Percentiles rank a stretch among this genome's conserved stretches.
These are phyloP conservation scores for Eilema depressum DNA, from an alignment of 2,888 invertebrate species.

Conservation along the genomic window DNA sequence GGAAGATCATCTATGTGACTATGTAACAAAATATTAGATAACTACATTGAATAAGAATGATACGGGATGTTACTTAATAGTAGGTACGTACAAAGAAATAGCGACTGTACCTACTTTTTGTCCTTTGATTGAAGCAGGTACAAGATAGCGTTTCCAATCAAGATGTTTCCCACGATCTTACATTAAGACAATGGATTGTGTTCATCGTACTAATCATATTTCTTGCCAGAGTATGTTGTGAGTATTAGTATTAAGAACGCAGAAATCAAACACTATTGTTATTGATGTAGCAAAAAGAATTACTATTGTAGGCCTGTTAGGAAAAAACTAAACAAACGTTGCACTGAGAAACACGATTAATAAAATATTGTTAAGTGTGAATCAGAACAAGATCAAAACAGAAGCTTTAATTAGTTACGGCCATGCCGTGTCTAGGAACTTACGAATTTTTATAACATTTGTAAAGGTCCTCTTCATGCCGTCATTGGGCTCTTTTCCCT, in stretches of 20 bases:
- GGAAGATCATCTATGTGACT: not conserved
- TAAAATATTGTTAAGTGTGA: not conserved
- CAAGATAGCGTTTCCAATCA: slow-evolving; percentile 24
- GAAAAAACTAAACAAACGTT: slow-evolving; percentile 16
- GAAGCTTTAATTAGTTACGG: not conserved
- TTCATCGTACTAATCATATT: slow-evolving; percentile 19
- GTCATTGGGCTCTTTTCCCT: slow-evolving; percentile 54
- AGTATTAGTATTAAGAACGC: slow-evolving; percentile 21
- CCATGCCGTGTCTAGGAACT: slow-evolving; percentile 53
- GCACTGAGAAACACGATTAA: not conserved
- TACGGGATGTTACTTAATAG: not conserved
- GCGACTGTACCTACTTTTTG: not conserved
- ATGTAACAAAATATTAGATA: not conserved
- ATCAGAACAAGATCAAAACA: not conserved
- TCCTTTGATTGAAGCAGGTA: not conserved
- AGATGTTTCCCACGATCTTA: slow-evolving; percentile 43
- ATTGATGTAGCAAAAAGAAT: slow-evolving; percentile 15
- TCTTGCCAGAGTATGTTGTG: slow-evolving; percentile 20
- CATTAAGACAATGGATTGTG: slow-evolving; percentile 28
- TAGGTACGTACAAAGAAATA: too few relatives aligned
- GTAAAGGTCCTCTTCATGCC: slow-evolving; percentile 62
- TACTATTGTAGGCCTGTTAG: slow-evolving; percentile 6
- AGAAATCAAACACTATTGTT: slow-evolving; percentile 36
- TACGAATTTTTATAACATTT: slow-evolving; percentile 77
- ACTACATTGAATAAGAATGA: not conserved